A percentile compares a stretch with the other conserved stretches of the same genome.
Conservation (phyloP, 2,113 vertebrate species). For the Notothenia rossii region DNA sequence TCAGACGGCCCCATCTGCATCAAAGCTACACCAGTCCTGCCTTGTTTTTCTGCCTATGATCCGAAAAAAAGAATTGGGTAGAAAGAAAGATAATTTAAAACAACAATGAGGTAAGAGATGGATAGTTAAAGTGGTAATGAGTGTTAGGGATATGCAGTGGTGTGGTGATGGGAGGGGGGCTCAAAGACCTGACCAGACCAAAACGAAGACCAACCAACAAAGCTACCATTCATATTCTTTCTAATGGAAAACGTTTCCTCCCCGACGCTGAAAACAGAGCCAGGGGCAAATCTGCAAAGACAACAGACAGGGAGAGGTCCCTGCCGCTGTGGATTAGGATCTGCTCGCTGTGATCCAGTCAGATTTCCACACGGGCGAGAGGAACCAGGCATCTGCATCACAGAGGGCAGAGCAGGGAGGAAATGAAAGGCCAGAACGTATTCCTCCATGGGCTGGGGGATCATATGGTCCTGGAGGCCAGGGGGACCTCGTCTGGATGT, state of each 20-base stretch:
- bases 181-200: conserved; percentile 52
- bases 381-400: conserved; percentile 60
- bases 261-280: conserved; percentile 60
- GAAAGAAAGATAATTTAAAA: neutral
- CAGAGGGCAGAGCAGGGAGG: conserved; percentile 48
- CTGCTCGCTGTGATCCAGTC: conserved; percentile 54
- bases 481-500: conserved; percentile 42
- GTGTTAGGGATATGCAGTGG: conserved; percentile 9
- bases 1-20: conserved; percentile 64
- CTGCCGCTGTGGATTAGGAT: conserved; percentile 54
- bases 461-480: conserved; percentile 57
- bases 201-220: conserved; percentile 65
- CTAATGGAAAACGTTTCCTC: conserved; percentile 66
- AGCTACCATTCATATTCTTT: conserved; percentile 72
- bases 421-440: conserved; percentile 53
- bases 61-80: neutral
- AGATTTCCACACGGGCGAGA: conserved; percentile 50
- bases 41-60: conserved; percentile 50
- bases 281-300: conserved; percentile 72
- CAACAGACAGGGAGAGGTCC: conserved; percentile 74
- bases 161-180: conserved; percentile 14
- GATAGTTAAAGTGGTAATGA: neutral
- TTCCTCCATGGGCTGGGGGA: conserved; percentile 47
- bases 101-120: neutral
- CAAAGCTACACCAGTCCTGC: conserved; percentile 62